A percentile compares a stretch with the other conserved stretches of the same genome.
Evolutionary conservation across 1,140 invertebrate species (phyloP).

Genomic region (Drosophila insularis): DNA sequence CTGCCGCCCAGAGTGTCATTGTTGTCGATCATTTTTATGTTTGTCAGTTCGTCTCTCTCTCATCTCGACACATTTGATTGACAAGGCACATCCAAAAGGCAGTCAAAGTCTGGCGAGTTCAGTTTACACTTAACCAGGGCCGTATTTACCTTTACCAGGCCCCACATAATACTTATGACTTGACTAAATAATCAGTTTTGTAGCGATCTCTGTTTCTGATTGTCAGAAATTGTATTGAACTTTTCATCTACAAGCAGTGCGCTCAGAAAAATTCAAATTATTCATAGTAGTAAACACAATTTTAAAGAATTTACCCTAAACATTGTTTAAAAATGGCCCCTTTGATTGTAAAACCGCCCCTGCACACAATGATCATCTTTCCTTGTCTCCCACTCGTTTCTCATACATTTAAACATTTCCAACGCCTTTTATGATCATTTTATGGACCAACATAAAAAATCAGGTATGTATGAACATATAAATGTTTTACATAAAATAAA

Average conservation of each 20-base stretch:
- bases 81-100: slow-evolving; percentile 47
- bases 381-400: slow-evolving; percentile 23
- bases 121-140: slow-evolving; percentile 36
- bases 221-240: too few relatives aligned
- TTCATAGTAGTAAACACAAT: too few relatives aligned
- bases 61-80: slow-evolving; percentile 54
- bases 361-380: slow-evolving; percentile 39
- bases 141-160: not conserved
- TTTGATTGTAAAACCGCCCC: not conserved
- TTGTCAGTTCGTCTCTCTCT: slow-evolving; percentile 19
- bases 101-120: slow-evolving; percentile 35
- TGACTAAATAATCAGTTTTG: not conserved
- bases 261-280: too few relatives aligned
- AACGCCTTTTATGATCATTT: slow-evolving; percentile 62
- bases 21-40: slow-evolving; percentile 79
- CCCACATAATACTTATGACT: not conserved
- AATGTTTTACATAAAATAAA: slow-evolving; percentile 69
- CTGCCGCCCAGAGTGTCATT: slow-evolving; percentile 79
- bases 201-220: too few relatives aligned
- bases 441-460: slow-evolving; percentile 38
- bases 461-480: too few relatives aligned
- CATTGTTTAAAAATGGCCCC: too few relatives aligned
- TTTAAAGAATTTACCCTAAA: too few relatives aligned
- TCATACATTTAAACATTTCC: slow-evolving; percentile 58
- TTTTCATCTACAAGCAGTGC: not conserved